Conservation (phyloP, 2,797 vertebrate species). For the Falco naumanni region DNA sequence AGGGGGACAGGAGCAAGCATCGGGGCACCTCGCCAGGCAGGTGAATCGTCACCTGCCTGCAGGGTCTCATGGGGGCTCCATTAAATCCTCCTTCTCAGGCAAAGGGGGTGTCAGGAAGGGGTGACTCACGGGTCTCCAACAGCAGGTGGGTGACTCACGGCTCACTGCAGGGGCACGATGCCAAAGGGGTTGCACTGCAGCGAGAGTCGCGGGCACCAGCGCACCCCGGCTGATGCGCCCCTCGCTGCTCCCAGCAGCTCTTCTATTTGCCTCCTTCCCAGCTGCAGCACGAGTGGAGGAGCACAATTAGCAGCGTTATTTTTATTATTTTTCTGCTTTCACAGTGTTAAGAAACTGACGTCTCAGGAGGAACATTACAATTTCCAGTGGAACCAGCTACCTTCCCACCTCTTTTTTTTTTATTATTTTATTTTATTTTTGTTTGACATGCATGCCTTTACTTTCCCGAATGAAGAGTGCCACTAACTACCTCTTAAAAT, state of each 20-base stretch:
- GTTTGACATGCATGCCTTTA: not conserved
- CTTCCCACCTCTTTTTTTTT: not conserved
- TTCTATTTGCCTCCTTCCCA: not conserved
- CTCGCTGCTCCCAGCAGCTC: not conserved
- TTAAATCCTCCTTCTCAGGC: not conserved
- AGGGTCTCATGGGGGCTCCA: not conserved
- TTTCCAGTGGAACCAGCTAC: not conserved
- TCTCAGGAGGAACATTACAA: not conserved
- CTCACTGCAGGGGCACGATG: not conserved
- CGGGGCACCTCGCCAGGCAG: not conserved
- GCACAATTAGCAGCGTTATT: not conserved
- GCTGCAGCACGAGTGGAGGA: not conserved
- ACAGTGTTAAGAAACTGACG: not conserved
- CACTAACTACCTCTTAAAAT: not conserved
- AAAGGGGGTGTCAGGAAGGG: not conserved
- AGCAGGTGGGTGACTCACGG: not conserved
- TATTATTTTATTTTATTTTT: not conserved
- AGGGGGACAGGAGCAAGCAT: not conserved
- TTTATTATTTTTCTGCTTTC: not conserved
- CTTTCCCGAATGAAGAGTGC: not conserved
- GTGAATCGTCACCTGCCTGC: not conserved
- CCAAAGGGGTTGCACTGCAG: no score
- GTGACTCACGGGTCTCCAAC: not conserved
- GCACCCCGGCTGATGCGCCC: rapidly evolving
- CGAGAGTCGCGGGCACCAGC: rapidly evolving